These are phyloP conservation scores for Eupithecia centaureata DNA, from an alignment of 2,888 invertebrate species.

Conservation along the genomic window DNA sequence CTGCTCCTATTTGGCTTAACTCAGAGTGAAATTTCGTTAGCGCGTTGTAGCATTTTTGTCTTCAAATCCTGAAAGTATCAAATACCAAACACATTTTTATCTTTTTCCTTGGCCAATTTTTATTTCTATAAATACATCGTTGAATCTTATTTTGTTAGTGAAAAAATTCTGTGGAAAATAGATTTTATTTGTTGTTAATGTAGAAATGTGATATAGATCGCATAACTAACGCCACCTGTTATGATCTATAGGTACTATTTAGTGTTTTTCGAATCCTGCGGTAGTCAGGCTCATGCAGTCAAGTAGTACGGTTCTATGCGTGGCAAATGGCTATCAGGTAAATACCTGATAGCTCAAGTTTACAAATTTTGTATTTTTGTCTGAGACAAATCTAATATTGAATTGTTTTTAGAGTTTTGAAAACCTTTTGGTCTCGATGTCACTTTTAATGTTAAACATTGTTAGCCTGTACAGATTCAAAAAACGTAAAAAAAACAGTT, in stretches of 20 bases:
- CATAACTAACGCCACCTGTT: constrained; percentile 34
- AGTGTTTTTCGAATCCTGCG: neutral
- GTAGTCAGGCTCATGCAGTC: too few species aligned
- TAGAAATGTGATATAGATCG: neutral
- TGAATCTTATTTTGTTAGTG: neutral
- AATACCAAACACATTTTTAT: neutral
- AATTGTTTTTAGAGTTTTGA: too few species aligned
- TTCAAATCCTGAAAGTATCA: neutral
- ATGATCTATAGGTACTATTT: constrained; percentile 30
- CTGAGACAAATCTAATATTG: too few species aligned
- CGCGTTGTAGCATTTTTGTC: constrained; percentile 56
- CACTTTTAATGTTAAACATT: too few species aligned
- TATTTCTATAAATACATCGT: neutral
- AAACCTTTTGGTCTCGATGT: too few species aligned
- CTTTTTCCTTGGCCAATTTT: neutral
- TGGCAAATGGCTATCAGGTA: neutral
- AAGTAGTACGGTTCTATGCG: too few species aligned
- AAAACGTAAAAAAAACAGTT: too few species aligned
- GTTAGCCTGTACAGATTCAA: too few species aligned
- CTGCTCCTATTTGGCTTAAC: neutral
- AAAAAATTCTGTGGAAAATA: neutral
- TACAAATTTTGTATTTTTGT: neutral
- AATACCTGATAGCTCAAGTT: neutral
- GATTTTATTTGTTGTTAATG: constrained; percentile 2
- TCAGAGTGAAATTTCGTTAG: constrained; percentile 47